Base-by-base conservation (phyloP, 2,113 vertebrate species). In the Ammodramus savannarum region DNA sequence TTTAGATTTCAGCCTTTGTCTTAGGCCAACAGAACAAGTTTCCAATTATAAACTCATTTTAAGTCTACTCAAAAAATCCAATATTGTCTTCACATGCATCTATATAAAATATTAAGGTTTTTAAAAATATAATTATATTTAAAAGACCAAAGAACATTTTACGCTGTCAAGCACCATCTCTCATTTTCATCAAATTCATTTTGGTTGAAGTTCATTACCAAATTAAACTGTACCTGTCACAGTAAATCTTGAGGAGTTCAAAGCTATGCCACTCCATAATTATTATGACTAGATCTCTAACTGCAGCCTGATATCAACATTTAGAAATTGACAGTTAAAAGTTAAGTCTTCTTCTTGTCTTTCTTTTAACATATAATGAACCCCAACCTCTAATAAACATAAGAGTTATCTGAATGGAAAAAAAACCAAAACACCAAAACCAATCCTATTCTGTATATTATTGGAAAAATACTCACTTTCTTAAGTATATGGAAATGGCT, bases 391-490 rank as follows among this genome's bases (percentile, higher is more conserved):
- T 66, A 57, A 57, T 59, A 87, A 55, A 82, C 5, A 4, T 17
- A 67, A 34, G 10, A 75, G 17, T 31, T 81, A 48, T 29, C 16
- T 43, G 44, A 80, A 55, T 8, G 1, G 22, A 85, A 39, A 9
- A 58, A 71, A 63, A 67, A 59, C 10, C 18, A 31, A 12, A 9
- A 48, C 22, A 48, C 31, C 13, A 16, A 58, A 58, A 16, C 22
- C 16, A 36, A n/a, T 6, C 3, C 20, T 1, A 0, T 3, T 67
- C 16, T 71, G 6, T 13, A 10, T 38, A 17, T 73, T 65, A n/a
- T 25, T 65, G 10, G 65, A 74, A 58, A 51, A 27, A 36, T 3
- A 5, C 5, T 59, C 14, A 36, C 49, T 87, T 90, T 63, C 25
- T 51, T 43, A 52, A 68, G 11, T 39, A 44, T 55, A 39, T 91